Evolutionary conservation across 2,888 invertebrate genomes (phyloP), one percentile per base, ranked within the genome.

Genomic region (Ophion costatus): DNA sequence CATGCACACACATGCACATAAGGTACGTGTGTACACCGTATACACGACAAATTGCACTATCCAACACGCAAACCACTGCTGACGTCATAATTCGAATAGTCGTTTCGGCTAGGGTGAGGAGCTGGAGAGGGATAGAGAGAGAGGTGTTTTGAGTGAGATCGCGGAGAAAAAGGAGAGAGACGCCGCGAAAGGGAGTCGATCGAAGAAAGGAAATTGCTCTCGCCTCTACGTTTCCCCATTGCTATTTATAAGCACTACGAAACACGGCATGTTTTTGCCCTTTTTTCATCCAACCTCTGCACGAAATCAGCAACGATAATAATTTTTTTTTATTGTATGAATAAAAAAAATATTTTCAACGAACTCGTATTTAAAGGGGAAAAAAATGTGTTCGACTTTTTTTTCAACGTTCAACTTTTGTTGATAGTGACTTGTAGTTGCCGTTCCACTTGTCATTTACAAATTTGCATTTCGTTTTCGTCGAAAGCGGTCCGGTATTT

Each of bases 51-150:
- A 85, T 82, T 82, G 82, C 82, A 66, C 78, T 66, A 51, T 38
- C 66, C 29, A 83, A 69, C 84, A 64, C 75, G 79, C 79, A 42
- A 79, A 67, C 78, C 29, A 79, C 63, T 67, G 11, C 76, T 80
- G 85, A 85, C 85, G 85, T 85, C 82, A 80, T 85, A 85, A 85
- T 85, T 85, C 85, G 82, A 82, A 85, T 85, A 85, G 82, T 85
- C 85, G 80, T 85, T 85, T 76, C 59, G 79, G 73, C 76, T 73
- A 67, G 20, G 66, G 45, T 17, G 22, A n/a, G 33, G 56, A 73
- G 42, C 51, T 20, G 24, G 70, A 45, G 61, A 59, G 78, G 67
- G 42, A 33, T 70, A 64, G 51, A 9, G 57, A 59, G 57, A 22
- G 63, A 22, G 67, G 63, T 56, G 11, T 59, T 42, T 14, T 2